phyloP scores from a whole-genome alignment of 2,797 vertebrate species.

The Tolypeutes matacus region DNA sequence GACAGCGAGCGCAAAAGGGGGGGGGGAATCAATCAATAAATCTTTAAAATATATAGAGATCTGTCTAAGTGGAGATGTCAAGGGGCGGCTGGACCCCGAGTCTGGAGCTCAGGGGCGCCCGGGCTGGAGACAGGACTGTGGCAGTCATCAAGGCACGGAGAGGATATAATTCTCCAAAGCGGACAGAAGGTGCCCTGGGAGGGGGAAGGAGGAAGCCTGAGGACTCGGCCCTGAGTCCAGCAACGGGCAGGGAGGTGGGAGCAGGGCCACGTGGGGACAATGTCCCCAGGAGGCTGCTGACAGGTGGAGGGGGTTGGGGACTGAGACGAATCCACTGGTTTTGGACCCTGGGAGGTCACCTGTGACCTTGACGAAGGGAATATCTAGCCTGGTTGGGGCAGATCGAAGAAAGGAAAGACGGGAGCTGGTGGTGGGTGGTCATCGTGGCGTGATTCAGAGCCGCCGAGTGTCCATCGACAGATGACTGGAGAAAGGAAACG shows the following conservation, averaged over 20 bases:
- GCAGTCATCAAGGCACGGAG: not conserved
- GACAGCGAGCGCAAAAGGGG: too few relatives aligned
- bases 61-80: not conserved
- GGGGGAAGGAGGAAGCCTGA: too few relatives aligned
- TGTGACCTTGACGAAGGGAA: not conserved
- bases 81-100: not conserved
- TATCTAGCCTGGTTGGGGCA: not conserved
- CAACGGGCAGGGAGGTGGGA: rapidly evolving
- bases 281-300: not conserved
- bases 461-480: too few relatives aligned
- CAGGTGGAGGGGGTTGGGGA: not conserved
- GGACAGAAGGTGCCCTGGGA: too few relatives aligned
- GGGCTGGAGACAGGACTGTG: not conserved
- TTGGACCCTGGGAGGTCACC: not conserved
- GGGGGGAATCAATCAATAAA: too few relatives aligned
- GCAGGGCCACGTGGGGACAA: too few relatives aligned
- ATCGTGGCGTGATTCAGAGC: too few relatives aligned
- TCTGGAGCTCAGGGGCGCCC: not conserved
- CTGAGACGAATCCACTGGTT: not conserved
- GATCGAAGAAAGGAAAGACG: rapidly evolving
- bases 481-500: too few relatives aligned
- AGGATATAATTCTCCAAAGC: not conserved
- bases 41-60: too few relatives aligned
- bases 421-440: not conserved
- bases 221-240: too few relatives aligned